Base-by-base conservation (phyloP, 2,797 vertebrate genomes). In the Heliangelus exortis region DNA sequence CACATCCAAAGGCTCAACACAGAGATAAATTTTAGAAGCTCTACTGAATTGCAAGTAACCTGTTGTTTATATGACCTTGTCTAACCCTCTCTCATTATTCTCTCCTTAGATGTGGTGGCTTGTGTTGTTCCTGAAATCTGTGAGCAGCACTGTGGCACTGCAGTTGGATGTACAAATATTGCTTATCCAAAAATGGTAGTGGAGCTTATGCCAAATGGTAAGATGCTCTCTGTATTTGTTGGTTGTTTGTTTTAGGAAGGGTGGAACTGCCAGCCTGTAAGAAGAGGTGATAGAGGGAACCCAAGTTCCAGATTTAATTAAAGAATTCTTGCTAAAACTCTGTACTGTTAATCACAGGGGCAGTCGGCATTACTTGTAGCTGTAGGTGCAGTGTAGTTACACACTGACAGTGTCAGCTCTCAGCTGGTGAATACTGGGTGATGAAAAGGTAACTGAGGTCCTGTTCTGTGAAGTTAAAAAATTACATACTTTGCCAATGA, bases 121-220 rank as follows among this genome's bases (percentile, higher is more conserved):
- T 99, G 99, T 87, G 98, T 98, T 8, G 91, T 98, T 1, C 99
- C 99, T 18, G 76, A 62, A 0, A 20, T 97, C 87, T 99, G 99
- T 95, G 0, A 82, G 33, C 4, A 19, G 16, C 12, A 96, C 61
- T 99, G 99, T 13, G 98, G 97, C 5, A 94, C 98, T 0, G 8
- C 76, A 8, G 99, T 99, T 69, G 99, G 99, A 93, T 99, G 99
- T 72, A 98, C 96, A 92, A 99, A 99, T 96, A 98, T 99, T 0
- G 99, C 99, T 58, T 99, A 99, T 67, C 99, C 99, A 3, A 99
- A 98, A 90, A 63, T 99, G 92, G 99, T 99, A 74, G 97, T 99
- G 69, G 97, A 99, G 51, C 98, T 99, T 41, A 99, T 99, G 99
- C 99, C 99, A 8, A 43, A 98, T 1, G 99, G 99, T 99, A 93